Conservation (phyloP, 2,888 invertebrate species). For the Pristionchus exspectatus region DNA sequence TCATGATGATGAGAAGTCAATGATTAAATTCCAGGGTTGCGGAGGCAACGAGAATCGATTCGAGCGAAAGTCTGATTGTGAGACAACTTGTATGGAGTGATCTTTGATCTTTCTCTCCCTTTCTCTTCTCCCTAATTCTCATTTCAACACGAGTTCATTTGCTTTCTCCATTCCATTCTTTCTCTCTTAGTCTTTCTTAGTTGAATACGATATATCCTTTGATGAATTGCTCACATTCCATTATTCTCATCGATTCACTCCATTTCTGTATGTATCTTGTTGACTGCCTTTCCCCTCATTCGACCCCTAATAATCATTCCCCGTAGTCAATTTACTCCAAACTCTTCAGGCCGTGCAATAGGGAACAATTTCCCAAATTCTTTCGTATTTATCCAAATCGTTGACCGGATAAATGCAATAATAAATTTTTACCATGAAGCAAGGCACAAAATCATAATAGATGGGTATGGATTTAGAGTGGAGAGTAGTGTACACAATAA, state of each 20-base stretch:
- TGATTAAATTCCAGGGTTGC: slow-evolving; percentile 64
- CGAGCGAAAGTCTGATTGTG: slow-evolving; percentile 73
- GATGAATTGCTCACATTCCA: slow-evolving; percentile 42
- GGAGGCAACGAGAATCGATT: slow-evolving; percentile 76
- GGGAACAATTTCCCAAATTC: slow-evolving; percentile 9
- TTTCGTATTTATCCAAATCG: slow-evolving; percentile 6
- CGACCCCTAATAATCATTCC: slow-evolving; percentile 42
- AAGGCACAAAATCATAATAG: neutral
- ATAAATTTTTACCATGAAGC: neutral
- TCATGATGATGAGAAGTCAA: too few relatives aligned
- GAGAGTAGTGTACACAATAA: neutral
- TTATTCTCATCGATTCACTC: slow-evolving; percentile 4
- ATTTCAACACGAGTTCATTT: slow-evolving; percentile 40
- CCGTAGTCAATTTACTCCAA: slow-evolving; percentile 16
- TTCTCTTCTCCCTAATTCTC: neutral
- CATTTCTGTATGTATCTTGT: slow-evolving; percentile 46
- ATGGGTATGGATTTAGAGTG: neutral
- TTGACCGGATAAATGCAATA: neutral
- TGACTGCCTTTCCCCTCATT: neutral
- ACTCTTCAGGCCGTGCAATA: slow-evolving; percentile 49
- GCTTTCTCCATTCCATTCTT: slow-evolving; percentile 47
- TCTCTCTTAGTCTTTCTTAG: neutral
- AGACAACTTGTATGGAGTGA: slow-evolving; percentile 55
- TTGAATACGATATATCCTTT: neutral
- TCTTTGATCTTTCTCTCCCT: neutral